A percentile compares a stretch with the other conserved stretches of the same genome.
Conservation (phyloP, 2,797 vertebrate species). For the Manis pentadactyla region DNA sequence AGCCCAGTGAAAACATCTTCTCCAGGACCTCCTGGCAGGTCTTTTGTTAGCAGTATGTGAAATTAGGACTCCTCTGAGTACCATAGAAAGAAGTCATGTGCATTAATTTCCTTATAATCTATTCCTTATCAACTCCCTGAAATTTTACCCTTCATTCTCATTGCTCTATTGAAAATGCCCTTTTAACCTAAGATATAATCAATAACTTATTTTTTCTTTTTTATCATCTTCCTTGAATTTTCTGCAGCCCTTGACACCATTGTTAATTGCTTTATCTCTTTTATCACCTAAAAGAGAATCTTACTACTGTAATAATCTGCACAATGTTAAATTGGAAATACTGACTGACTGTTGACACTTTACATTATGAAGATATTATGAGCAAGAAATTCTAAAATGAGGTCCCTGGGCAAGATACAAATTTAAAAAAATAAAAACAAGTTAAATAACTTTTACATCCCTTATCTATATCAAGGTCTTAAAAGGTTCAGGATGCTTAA, state of each 20-base stretch:
- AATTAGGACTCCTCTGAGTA: constrained; percentile 42
- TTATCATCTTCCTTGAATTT: neutral
- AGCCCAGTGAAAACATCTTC: neutral
- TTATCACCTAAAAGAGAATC: neutral
- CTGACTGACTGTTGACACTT: neutral
- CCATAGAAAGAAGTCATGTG: neutral
- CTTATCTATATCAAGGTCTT: neutral
- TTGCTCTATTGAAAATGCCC: neutral
- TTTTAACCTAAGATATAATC: neutral
- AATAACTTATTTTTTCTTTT: neutral
- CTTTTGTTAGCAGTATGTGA: constrained; percentile 41
- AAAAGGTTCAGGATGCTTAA: neutral
- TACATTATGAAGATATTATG: neutral
- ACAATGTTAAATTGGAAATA: neutral
- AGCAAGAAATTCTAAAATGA: neutral
- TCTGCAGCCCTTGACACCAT: neutral
- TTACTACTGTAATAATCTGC: neutral
- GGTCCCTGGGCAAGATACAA: neutral
- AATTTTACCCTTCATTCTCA: neutral
- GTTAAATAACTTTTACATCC: neutral
- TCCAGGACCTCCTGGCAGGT: constrained; percentile 5
- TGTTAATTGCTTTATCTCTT: neutral
- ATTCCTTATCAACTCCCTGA: neutral
- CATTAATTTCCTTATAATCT: constrained; percentile 17
- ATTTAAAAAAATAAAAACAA: neutral